Percentiles rank a stretch among this genome's conserved stretches.
Conservation (phyloP, 2,113 vertebrate species). For the Sciurus niger region DNA sequence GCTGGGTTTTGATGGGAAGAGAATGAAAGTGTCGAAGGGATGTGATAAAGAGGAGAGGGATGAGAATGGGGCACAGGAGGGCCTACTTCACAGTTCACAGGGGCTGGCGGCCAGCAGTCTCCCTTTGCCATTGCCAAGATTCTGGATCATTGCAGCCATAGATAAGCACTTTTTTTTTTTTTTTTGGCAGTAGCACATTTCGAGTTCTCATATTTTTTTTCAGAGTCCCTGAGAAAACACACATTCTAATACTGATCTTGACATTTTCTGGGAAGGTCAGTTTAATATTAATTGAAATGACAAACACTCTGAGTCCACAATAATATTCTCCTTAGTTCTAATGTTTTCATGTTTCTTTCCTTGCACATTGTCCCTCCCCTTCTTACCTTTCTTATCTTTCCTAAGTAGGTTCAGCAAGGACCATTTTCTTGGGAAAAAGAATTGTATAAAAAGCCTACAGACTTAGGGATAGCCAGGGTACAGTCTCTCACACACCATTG, state of each 20-base stretch:
- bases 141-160: background rate
- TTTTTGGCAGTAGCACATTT: background rate
- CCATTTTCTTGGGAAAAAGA: background rate
- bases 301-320: background rate
- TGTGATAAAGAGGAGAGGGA: background rate
- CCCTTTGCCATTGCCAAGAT: background rate
- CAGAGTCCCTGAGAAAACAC: background rate
- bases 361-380: background rate
- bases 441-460: background rate
- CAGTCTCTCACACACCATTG: background rate
- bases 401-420: background rate
- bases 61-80: background rate
- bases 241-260: background rate
- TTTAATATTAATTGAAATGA: conserved; percentile 28
- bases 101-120: background rate
- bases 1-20: background rate
- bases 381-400: background rate
- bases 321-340: background rate
- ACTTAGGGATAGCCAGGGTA: background rate
- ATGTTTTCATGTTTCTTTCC: conserved; percentile 26
- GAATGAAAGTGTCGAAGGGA: background rate
- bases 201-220: conserved; percentile 16
- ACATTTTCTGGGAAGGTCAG: conserved; percentile 8
- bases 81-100: background rate
- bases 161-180: background rate